These are phyloP conservation scores for Poliocrania exsul DNA, from an alignment of 2,797 vertebrate genomes.

Conservation along the genomic window DNA sequence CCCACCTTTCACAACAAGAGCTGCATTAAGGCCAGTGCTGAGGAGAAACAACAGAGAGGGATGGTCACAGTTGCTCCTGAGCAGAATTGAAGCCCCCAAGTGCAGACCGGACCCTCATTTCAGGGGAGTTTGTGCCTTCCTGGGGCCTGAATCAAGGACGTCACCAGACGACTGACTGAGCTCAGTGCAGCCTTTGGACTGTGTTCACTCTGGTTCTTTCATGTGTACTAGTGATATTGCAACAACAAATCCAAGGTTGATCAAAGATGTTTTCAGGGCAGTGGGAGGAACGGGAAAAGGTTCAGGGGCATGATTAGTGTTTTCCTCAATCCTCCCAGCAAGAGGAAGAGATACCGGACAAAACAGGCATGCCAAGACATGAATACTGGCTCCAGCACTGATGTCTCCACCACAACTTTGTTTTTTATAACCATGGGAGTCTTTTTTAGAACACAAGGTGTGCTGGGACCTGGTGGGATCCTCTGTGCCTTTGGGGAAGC, in stretches of 20 bases:
- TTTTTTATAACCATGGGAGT: not conserved
- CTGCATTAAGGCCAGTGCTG: not conserved
- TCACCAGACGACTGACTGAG: rapidly evolving
- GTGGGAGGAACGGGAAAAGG: not conserved
- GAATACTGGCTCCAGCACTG: not conserved
- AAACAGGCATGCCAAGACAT: not conserved
- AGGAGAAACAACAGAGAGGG: not conserved
- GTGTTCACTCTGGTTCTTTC: not conserved
- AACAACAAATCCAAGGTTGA: not conserved
- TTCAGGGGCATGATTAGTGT: not conserved
- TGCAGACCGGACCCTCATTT: not conserved
- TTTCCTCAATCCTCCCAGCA: not conserved
- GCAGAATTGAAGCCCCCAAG: not conserved
- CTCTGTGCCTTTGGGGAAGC: not conserved
- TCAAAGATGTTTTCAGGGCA: not conserved
- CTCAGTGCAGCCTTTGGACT: not conserved
- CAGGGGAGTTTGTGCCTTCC: not conserved
- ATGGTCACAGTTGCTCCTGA: not conserved
- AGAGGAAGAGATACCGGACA: not conserved
- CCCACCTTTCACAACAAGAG: not conserved
- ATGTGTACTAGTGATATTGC: not conserved
- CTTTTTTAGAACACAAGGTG: not conserved
- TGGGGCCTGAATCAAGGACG: not conserved
- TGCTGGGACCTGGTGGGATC: not conserved
- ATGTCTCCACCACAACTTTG: not conserved